Evolutionary conservation across 64 coral and sea anemone species (phyloP).

Genomic region (Actinia tenebrosa): DNA sequence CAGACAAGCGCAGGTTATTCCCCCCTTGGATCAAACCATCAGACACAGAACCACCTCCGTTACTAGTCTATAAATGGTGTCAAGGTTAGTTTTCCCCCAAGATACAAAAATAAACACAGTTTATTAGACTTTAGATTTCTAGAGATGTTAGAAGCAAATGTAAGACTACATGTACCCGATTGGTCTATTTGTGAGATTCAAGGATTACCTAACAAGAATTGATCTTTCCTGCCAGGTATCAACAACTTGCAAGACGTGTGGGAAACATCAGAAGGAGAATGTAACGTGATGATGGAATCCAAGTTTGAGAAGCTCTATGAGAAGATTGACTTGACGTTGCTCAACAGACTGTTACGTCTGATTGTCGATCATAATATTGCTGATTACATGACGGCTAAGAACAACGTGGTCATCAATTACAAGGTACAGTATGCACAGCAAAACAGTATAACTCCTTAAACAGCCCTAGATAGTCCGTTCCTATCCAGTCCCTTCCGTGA

Average conservation of each 20-base stretch:
- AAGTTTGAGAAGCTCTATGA: slow-evolving; percentile 99
- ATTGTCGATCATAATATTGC: slow-evolving; percentile 99
- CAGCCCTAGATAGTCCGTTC: too few species aligned
- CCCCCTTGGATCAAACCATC: slow-evolving; percentile 96
- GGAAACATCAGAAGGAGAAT: slow-evolving; percentile 95
- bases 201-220: too few species aligned
- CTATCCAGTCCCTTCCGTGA: too few species aligned
- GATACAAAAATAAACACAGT: too few species aligned
- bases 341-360: slow-evolving; percentile 90
- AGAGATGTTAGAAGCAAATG: too few species aligned
- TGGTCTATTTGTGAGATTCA: too few species aligned
- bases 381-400: slow-evolving; percentile 99
- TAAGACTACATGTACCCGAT: too few species aligned
- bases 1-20: slow-evolving; percentile 94
- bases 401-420: slow-evolving; percentile 98
- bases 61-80: slow-evolving; percentile 98
- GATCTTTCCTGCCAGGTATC: slow-evolving; percentile 60
- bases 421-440: slow-evolving; percentile 46
- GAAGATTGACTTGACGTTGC: slow-evolving; percentile 96
- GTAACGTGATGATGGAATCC: slow-evolving; percentile 99
- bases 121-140: too few species aligned
- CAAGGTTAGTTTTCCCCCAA: slow-evolving; percentile 48
- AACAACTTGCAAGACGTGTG: slow-evolving; percentile 99
- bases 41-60: slow-evolving; percentile 93
- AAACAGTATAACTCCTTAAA: background rate